phyloP scores from a whole-genome alignment of 2,888 invertebrate genomes.

The Synanthedon tipuliformis region DNA sequence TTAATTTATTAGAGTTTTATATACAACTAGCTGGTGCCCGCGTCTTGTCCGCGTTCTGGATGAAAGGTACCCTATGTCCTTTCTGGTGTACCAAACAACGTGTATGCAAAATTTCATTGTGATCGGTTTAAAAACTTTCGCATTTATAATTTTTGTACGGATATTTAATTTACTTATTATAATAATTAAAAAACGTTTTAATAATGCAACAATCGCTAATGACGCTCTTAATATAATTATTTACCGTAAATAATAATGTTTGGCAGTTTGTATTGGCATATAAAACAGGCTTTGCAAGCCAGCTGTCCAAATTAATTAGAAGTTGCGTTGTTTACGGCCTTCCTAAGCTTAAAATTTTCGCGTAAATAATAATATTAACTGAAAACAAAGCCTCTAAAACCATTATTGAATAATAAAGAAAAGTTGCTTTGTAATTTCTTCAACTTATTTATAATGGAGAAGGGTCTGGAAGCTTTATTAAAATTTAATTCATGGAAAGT shows the following conservation, averaged over 20 bases:
- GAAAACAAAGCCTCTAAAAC: slow-evolving; percentile 8
- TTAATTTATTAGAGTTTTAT: too few relatives aligned
- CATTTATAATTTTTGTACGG: too few relatives aligned
- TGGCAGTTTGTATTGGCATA: slow-evolving; percentile 8
- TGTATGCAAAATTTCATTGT: too few relatives aligned
- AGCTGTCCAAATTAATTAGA: slow-evolving; percentile 13
- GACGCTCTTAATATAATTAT: not conserved
- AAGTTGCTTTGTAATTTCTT: not conserved
- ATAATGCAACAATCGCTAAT: too few relatives aligned
- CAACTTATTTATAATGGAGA: not conserved
- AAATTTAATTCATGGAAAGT: not conserved
- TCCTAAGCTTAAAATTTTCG: slow-evolving; percentile 7
- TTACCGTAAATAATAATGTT: slow-evolving; percentile 6
- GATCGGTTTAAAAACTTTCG: too few relatives aligned
- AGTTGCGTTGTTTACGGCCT: slow-evolving; percentile 10
- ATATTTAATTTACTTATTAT: too few relatives aligned
- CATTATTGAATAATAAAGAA: slow-evolving; percentile 4
- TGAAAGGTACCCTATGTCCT: too few relatives aligned
- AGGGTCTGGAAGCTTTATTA: not conserved
- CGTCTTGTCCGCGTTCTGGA: too few relatives aligned
- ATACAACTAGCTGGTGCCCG: too few relatives aligned
- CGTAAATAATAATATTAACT: slow-evolving; percentile 14
- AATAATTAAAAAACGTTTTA: too few relatives aligned
- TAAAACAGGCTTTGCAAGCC: slow-evolving; percentile 4
- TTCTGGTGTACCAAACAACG: too few relatives aligned